A percentile compares a stretch with the other conserved stretches of the same genome.
phyloP scores from a whole-genome alignment of 2,113 vertebrate genomes.

The Panthera tigris region DNA sequence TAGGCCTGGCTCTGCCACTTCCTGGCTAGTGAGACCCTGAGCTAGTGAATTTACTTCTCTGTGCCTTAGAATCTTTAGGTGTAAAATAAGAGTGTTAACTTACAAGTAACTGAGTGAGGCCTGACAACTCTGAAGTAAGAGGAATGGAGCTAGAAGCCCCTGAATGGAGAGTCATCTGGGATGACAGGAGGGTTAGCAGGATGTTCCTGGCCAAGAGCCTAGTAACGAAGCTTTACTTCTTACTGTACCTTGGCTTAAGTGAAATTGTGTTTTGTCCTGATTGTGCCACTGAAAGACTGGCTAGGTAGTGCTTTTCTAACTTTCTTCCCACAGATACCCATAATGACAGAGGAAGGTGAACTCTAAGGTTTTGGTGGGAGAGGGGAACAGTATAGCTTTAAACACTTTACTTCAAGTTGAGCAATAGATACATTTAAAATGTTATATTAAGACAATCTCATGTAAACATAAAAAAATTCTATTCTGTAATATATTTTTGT shows the following conservation, averaged over 20 bases:
- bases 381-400: neutral
- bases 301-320: neutral
- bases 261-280: neutral
- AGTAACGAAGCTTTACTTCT: neutral
- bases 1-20: neutral
- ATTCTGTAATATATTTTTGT: neutral
- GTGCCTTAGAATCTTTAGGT: neutral
- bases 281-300: neutral
- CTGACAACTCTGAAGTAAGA: neutral
- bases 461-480: neutral
- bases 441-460: neutral
- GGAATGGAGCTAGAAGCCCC: neutral
- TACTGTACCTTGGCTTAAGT: neutral
- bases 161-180: neutral
- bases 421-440: neutral
- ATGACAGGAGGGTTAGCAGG: neutral
- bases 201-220: neutral
- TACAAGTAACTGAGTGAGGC: neutral
- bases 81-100: neutral
- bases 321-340: neutral
- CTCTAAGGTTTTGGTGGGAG: neutral
- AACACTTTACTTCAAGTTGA: neutral
- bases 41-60: neutral
- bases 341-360: neutral
- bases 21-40: neutral